Conservation (phyloP, 2,113 vertebrate genomes). For the Sakesphorus luctuosus region DNA sequence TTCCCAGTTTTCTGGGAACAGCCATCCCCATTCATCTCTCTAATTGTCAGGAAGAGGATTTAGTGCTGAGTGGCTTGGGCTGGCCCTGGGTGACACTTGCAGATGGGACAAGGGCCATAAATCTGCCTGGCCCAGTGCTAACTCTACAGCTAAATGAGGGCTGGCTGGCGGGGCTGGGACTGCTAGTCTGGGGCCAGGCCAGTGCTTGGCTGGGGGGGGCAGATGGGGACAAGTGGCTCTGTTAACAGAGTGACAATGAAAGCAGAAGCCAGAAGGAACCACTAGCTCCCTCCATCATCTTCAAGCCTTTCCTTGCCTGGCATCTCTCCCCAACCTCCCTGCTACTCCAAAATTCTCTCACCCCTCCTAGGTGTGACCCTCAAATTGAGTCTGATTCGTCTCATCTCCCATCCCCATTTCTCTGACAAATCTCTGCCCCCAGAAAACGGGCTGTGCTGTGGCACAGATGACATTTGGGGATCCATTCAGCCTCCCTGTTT, state of each 20-base stretch:
- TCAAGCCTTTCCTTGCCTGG: background rate
- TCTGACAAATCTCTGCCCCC: background rate
- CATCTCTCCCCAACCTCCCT: background rate
- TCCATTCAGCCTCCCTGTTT: background rate
- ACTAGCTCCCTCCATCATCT: background rate
- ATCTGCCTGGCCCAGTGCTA: conserved; percentile 62
- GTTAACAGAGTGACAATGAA: background rate
- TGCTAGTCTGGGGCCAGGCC: background rate
- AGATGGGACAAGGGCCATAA: conserved; percentile 57
- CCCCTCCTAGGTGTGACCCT: background rate
- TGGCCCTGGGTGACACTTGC: conserved; percentile 49
- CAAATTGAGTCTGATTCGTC: background rate
- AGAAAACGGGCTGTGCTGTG: background rate
- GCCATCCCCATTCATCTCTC: conserved; percentile 13
- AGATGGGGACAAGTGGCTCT: background rate
- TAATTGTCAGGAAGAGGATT: conserved; percentile 49
- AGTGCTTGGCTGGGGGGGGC: background rate
- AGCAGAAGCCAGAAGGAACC: background rate
- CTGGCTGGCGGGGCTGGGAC: background rate
- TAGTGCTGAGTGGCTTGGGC: conserved; percentile 64
- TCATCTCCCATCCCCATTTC: background rate
- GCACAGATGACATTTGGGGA: background rate
- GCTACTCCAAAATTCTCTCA: background rate
- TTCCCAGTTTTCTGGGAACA: background rate
- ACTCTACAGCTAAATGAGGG: conserved; percentile 67